Evolutionary conservation across 2,113 vertebrate genomes (phyloP).

Genomic region (Panthera uncia): DNA sequence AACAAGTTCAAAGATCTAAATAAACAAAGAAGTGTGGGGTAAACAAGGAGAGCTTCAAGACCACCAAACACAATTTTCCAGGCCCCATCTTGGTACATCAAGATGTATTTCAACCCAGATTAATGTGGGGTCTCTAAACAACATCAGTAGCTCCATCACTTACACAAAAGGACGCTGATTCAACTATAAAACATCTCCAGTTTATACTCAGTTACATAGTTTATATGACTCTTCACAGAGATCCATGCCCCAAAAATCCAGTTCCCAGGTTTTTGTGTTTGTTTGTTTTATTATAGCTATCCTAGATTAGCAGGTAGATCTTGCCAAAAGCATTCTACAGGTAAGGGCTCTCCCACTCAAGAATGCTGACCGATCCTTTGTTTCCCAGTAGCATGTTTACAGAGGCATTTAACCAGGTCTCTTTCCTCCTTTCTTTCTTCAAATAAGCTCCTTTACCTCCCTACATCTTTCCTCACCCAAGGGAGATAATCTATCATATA

Average conservation of each 20-base stretch:
- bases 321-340: not conserved
- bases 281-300: not conserved
- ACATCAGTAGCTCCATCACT: not conserved
- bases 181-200: not conserved
- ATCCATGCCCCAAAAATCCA: not conserved
- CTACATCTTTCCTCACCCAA: not conserved
- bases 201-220: not conserved
- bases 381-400: not conserved
- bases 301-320: not conserved
- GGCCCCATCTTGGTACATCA: not conserved
- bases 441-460: not conserved
- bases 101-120: not conserved
- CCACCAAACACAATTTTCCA: not conserved
- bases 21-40: not conserved
- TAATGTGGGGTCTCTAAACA: not conserved
- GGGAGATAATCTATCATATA: not conserved
- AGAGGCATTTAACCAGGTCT: not conserved
- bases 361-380: not conserved
- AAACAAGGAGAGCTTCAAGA: not conserved
- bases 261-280: not conserved
- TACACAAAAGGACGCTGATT: not conserved
- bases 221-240: not conserved
- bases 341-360: not conserved
- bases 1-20: not conserved
- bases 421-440: not conserved